Percentiles rank a stretch among this genome's conserved stretches.
Evolutionary conservation across 2,888 invertebrate genomes (phyloP).

Genomic region (Plebejus melissa): DNA sequence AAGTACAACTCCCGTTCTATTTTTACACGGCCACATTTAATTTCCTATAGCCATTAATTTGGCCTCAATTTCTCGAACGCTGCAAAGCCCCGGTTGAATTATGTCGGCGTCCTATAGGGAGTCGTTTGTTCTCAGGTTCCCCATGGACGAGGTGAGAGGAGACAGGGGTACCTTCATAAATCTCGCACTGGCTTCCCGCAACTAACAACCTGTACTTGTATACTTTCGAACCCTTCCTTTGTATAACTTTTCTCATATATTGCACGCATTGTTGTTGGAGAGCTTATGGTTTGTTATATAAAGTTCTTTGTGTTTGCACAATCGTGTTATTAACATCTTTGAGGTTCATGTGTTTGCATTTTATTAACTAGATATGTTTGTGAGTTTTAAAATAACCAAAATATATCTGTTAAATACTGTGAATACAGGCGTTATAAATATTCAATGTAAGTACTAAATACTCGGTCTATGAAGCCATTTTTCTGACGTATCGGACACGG

Average conservation of each 20-base stretch:
- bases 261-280: conserved; percentile 25
- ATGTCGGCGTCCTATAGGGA: conserved; percentile 71
- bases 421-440: too few relatives aligned
- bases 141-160: conserved; percentile 65
- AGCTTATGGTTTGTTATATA: conserved; percentile 19
- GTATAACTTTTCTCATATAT: conserved; percentile 61
- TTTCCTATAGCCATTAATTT: conserved; percentile 36
- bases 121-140: conserved; percentile 72
- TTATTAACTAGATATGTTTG: not conserved
- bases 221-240: conserved; percentile 45
- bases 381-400: not conserved
- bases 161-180: conserved; percentile 70
- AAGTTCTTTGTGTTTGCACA: conserved; percentile 14
- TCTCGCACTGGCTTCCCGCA: conserved; percentile 69
- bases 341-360: not conserved
- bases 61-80: conserved; percentile 44
- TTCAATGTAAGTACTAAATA: too few relatives aligned
- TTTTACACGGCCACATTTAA: conserved; percentile 29
- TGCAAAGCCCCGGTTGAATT: conserved; percentile 65
- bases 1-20: not conserved
- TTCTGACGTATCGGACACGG: too few relatives aligned
- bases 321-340: not conserved
- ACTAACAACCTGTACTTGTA: conserved; percentile 63
- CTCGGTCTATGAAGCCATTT: too few relatives aligned
- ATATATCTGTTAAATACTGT: too few relatives aligned